These are phyloP conservation scores for Pasiphila rectangulata DNA, from an alignment of 2,888 invertebrate species.

Conservation along the genomic window DNA sequence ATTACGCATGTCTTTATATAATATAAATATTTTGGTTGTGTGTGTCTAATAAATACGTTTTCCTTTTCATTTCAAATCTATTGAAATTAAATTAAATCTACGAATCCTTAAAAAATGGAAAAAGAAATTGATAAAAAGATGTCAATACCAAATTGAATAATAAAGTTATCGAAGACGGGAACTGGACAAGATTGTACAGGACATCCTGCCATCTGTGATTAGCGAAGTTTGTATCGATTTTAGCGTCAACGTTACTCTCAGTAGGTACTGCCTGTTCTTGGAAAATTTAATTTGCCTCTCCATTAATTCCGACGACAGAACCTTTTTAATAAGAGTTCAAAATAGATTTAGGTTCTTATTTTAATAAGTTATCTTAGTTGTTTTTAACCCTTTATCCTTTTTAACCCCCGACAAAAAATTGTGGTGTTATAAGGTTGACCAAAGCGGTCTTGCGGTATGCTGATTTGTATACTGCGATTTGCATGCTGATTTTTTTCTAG, in stretches of 20 bases:
- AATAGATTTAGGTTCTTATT: background rate
- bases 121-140: no score
- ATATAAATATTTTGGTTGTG: no score
- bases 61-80: background rate
- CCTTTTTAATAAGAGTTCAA: background rate
- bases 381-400: no score
- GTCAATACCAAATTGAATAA: constrained; percentile 12
- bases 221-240: constrained; percentile 9
- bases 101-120: no score
- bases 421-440: no score
- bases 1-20: no score
- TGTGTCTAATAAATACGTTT: no score
- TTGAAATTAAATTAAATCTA: background rate
- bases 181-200: constrained; percentile 5
- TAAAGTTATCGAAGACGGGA: constrained; percentile 13
- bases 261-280: background rate
- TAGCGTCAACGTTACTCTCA: constrained; percentile 1
- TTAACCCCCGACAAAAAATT: no score
- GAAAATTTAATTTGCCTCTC: constrained; percentile 4
- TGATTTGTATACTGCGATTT: no score
- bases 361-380: no score
- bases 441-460: no score
- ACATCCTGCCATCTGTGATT: constrained; percentile 11
- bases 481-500: no score
- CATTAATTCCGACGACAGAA: background rate